Conservation (phyloP, 2,888 invertebrate genomes). For the Drosophila affinis region DNA sequence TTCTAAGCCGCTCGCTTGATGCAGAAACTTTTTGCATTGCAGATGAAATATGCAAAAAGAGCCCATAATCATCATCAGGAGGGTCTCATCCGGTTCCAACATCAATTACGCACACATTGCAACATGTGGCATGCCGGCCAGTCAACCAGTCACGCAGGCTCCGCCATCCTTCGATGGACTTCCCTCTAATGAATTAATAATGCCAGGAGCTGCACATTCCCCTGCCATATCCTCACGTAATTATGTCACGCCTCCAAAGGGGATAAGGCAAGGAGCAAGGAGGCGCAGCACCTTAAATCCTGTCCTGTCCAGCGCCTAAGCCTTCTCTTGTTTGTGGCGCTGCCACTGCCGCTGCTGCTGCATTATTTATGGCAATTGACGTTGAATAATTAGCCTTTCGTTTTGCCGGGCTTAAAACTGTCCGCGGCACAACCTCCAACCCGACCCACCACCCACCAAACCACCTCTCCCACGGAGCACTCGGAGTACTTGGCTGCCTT, state of each 20-base stretch:
- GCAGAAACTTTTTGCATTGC: constrained; percentile 49
- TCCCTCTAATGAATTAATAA: constrained; percentile 47
- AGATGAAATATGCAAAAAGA: constrained; percentile 63
- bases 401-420: constrained; percentile 37
- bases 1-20: constrained; percentile 31
- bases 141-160: not conserved
- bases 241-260: constrained; percentile 41
- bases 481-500: no score
- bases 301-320: constrained; percentile 10
- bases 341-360: constrained; percentile 7
- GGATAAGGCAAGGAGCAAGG: constrained; percentile 20
- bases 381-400: constrained; percentile 72
- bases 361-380: constrained; percentile 77
- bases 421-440: constrained; percentile 8
- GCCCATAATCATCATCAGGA: constrained; percentile 1
- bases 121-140: constrained; percentile 39
- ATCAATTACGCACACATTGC: constrained; percentile 55
- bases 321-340: no score
- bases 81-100: constrained; percentile 25
- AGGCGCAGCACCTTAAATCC: not conserved
- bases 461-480: no score
- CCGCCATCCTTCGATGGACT: constrained; percentile 26
- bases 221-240: constrained; percentile 42
- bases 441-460: no score
- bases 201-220: constrained; percentile 14